Base-by-base conservation (phyloP, 2,113 vertebrate genomes). In the Aleadryas rufinucha region DNA sequence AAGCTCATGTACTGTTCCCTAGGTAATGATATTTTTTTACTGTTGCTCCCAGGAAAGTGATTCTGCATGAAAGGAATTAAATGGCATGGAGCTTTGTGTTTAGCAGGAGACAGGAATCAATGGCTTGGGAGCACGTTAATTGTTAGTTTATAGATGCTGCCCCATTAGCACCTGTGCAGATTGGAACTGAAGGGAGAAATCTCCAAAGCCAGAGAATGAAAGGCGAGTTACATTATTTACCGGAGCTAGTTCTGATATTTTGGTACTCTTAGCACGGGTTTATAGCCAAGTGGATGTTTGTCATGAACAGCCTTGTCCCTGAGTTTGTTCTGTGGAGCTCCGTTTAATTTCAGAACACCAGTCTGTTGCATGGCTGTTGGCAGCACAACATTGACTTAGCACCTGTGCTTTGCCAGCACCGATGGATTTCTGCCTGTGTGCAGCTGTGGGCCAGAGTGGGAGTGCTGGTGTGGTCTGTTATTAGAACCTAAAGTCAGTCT, bases 1-100 rank as follows among this genome's bases (percentile, higher is more conserved):
- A 90, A 80, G 54, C 83, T 92, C 47, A 10, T 88, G 57, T 41
- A 39, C n/a, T 93, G 85, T 80, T 97, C 93, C 79, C 88, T 80
- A 44, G 79, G 68, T 93, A 91, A 64, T 86, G 45, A 65, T 90
- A 37, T 44, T 81, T 91, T 96, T 93, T 94, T 57, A 89, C 39
- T 77, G 84, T 81, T 92, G 64, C 80, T 97, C 89, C 93, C 95
- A 75, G 77, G 78, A 93, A 91, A 71, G 60, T 3, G 10, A 78
- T 93, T 52, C 47, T 87, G 72, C 76, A 60, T 70, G 37, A 81
- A 92, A 95, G 35, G n/a, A 93, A 95, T 95, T 93, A 95, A 95
- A 92, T 90, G 56, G 47, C 60, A 61, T 0, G 1, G 84, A 92
- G 64, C 84, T 96, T 95, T 90, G 72, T 94, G 84, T 92, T 84